Conservation (phyloP, 1,140 invertebrate genomes). For the Manduca sexta region DNA sequence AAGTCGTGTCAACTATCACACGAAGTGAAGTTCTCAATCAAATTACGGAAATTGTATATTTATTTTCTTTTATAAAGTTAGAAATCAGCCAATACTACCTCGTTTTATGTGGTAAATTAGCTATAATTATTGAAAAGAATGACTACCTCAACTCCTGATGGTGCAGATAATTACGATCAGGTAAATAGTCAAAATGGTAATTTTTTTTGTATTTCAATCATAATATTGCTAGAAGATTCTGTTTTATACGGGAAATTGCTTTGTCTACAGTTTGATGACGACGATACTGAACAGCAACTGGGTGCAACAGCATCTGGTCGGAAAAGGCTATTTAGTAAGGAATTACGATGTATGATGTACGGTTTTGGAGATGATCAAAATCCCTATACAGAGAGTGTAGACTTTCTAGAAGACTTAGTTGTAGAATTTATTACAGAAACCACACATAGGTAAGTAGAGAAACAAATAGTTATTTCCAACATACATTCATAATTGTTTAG, state of each 20-base stretch:
- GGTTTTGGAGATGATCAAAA: slow-evolving; percentile 99
- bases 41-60: too few species aligned
- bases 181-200: slow-evolving; percentile 23
- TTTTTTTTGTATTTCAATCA: not conserved
- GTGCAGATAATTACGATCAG: slow-evolving; percentile 55
- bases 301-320: slow-evolving; percentile 79
- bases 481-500: not conserved
- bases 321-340: slow-evolving; percentile 91
- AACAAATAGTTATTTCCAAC: not conserved
- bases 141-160: slow-evolving; percentile 42
- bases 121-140: too few species aligned
- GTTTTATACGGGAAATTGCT: not conserved
- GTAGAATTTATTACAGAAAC: slow-evolving; percentile 99
- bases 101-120: too few species aligned
- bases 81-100: not conserved
- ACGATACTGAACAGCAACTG: slow-evolving; percentile 56
- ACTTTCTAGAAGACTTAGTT: slow-evolving; percentile 97
- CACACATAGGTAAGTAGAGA: slow-evolving; percentile 79
- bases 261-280: slow-evolving; percentile 51
- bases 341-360: slow-evolving; percentile 99
- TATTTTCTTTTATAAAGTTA: too few species aligned
- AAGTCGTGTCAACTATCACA: too few species aligned
- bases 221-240: not conserved
- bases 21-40: too few species aligned
- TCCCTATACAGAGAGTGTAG: slow-evolving; percentile 99